phyloP scores from a whole-genome alignment of 2,888 invertebrate species.

The Caenorhabditis drosophilae region DNA sequence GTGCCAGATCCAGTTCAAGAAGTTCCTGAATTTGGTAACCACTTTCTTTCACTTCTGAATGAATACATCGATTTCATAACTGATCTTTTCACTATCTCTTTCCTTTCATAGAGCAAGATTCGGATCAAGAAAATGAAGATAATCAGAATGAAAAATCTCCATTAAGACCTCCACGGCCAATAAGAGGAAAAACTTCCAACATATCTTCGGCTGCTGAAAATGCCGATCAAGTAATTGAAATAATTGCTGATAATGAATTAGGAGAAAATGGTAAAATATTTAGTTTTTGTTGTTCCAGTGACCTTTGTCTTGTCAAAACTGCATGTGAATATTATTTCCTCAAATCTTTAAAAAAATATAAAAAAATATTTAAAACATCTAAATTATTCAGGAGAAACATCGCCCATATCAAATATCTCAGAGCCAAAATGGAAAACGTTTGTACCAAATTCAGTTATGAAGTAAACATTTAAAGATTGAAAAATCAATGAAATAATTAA shows the following conservation, averaged over 20 bases:
- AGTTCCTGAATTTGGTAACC: conserved; percentile 12
- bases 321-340: background rate
- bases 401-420: background rate
- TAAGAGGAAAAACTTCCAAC: conserved; percentile 11
- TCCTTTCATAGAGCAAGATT: conserved; percentile 17
- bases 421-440: conserved; percentile 32
- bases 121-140: conserved; percentile 10
- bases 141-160: conserved; percentile 31
- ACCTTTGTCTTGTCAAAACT: background rate
- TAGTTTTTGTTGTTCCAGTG: conserved; percentile 2
- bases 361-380: background rate
- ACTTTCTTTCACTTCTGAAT: too few relatives aligned
- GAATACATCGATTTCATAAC: too few relatives aligned
- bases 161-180: conserved; percentile 30
- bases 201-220: too few relatives aligned
- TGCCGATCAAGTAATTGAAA: conserved; percentile 16
- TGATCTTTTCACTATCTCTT: conserved; percentile 6
- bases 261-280: conserved; percentile 9
- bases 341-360: background rate
- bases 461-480: conserved; percentile 3
- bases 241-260: conserved; percentile 4
- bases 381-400: conserved; percentile 5
- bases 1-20: conserved; percentile 2
- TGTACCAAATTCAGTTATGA: conserved; percentile 24
- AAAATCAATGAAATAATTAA: background rate